Percentiles rank a stretch among this genome's conserved stretches.
Evolutionary conservation across 2,113 vertebrate genomes (phyloP).

Genomic region (Alligator sinensis): DNA sequence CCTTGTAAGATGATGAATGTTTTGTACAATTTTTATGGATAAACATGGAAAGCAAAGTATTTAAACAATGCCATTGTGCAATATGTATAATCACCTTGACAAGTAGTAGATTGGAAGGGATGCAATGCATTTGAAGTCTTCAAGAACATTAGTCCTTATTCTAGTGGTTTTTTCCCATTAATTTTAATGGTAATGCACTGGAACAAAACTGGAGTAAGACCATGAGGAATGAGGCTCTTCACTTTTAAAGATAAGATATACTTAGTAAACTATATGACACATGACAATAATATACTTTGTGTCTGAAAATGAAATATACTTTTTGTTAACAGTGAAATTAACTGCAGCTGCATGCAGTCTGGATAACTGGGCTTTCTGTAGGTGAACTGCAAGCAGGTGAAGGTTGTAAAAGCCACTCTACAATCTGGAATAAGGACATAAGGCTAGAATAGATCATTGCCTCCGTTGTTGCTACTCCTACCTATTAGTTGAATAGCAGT

Average conservation of each 20-base stretch:
- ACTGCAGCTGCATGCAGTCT: not conserved
- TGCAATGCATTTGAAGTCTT: not conserved
- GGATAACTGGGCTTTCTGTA: not conserved
- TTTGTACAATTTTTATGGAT: conserved; percentile 1
- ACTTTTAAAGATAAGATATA: not conserved
- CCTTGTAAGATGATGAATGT: conserved; percentile 6
- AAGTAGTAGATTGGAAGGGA: not conserved
- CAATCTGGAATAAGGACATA: not conserved
- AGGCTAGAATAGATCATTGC: not conserved
- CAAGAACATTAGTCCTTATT: not conserved
- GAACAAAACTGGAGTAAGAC: not conserved
- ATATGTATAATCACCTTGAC: conserved; percentile 18
- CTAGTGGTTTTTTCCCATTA: not conserved
- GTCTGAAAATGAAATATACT: not conserved
- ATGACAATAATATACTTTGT: not conserved
- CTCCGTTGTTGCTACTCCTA: not conserved
- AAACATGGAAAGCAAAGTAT: not conserved
- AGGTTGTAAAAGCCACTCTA: not conserved
- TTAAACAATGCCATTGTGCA: not conserved
- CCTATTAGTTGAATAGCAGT: accelerated
- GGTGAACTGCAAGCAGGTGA: not conserved
- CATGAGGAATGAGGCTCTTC: not conserved
- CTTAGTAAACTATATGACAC: not conserved
- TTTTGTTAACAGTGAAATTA: not conserved
- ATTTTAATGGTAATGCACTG: not conserved